Conservation (phyloP, 1,140 invertebrate genomes). For the Gryon sp. region DNA sequence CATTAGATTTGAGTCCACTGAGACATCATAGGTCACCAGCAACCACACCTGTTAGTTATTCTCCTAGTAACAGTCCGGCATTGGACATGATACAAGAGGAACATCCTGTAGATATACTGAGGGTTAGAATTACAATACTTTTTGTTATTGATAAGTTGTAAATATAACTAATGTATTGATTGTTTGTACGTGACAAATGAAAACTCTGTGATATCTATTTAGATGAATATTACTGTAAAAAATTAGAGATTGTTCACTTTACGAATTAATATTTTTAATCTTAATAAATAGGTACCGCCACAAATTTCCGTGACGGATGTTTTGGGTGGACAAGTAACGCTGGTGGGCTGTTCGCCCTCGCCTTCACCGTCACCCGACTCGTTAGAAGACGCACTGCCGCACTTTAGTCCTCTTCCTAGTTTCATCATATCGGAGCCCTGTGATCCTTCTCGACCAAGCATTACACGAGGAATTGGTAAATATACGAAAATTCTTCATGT, state of each 20-base stretch:
- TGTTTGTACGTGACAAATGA: too few relatives aligned
- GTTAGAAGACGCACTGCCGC: constrained; percentile 72
- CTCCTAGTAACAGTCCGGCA: constrained; percentile 82
- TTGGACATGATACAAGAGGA: constrained; percentile 94
- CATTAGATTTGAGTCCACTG: constrained; percentile 77
- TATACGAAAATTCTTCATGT: not conserved
- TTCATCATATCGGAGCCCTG: constrained; percentile 86
- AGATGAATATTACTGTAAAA: too few relatives aligned
- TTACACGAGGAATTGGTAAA: constrained; percentile 87
- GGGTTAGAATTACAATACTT: constrained; percentile 67
- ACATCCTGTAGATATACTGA: constrained; percentile 80
- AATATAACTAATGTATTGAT: too few relatives aligned
- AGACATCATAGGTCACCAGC: constrained; percentile 78
- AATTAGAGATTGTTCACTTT: too few relatives aligned
- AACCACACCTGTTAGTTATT: constrained; percentile 79
- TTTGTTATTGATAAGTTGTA: too few relatives aligned
- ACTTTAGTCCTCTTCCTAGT: constrained; percentile 80
- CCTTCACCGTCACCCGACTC: constrained; percentile 77
- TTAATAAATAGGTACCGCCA: constrained; percentile 80
- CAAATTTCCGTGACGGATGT: constrained; percentile 96
- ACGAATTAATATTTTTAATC: not conserved
- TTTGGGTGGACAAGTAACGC: constrained; percentile 88
- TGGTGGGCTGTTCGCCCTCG: constrained; percentile 84
- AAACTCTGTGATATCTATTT: too few relatives aligned
- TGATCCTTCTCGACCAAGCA: constrained; percentile 86